Evolutionary conservation across 92 coral and sea anemone genomes (phyloP).

Genomic region (Phenganax marumi): DNA sequence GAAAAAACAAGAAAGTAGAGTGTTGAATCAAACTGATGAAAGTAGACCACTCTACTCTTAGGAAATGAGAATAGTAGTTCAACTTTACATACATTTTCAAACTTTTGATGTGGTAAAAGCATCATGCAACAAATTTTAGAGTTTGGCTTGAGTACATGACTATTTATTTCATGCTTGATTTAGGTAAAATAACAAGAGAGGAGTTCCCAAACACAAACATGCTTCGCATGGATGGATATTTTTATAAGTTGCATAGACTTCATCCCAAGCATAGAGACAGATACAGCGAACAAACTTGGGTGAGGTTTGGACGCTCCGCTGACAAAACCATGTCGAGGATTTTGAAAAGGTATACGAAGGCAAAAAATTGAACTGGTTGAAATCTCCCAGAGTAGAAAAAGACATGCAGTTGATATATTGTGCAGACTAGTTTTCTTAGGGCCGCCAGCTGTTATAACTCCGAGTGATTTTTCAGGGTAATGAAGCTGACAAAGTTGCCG

Average conservation of each 20-base stretch:
- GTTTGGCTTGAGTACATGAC: background rate
- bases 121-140: background rate
- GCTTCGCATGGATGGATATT: conserved; percentile 78
- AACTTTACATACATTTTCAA: background rate
- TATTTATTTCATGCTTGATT: background rate
- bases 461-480: conserved; percentile 57
- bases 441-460: too few relatives aligned
- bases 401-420: too few relatives aligned
- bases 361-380: background rate
- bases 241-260: conserved; percentile 74
- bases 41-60: too few relatives aligned
- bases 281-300: conserved; percentile 94
- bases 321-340: conserved; percentile 65
- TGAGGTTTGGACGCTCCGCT: conserved; percentile 63
- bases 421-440: too few relatives aligned
- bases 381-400: too few relatives aligned
- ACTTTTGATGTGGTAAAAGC: background rate
- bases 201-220: conserved; percentile 84
- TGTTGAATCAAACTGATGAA: too few relatives aligned
- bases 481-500: conserved; percentile 74
- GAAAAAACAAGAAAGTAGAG: too few relatives aligned
- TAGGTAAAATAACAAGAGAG: conserved; percentile 76
- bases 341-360: conserved; percentile 62
- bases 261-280: conserved; percentile 96
- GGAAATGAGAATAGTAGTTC: background rate